phyloP scores from a whole-genome alignment of 2,797 vertebrate species.

The Amblyopsis hoosieri region DNA sequence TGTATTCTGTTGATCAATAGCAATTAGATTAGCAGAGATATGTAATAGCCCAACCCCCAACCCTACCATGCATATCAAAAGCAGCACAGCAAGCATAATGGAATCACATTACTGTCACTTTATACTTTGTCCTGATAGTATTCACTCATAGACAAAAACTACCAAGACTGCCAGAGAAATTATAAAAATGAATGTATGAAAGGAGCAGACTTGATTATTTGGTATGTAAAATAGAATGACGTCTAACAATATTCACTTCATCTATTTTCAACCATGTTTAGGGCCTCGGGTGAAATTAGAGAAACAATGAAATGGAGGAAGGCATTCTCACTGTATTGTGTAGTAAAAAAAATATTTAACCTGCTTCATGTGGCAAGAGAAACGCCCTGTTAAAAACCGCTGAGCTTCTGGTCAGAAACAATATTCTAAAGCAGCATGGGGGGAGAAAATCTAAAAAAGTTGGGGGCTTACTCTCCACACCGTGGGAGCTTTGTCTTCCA shows the following conservation, averaged over 20 bases:
- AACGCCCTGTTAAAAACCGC: constrained; percentile 19
- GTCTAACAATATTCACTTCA: constrained; percentile 13
- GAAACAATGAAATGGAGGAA: constrained; percentile 58
- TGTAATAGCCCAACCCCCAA: constrained; percentile 12
- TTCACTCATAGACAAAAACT: constrained; percentile 41
- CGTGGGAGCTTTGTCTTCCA: constrained; percentile 74
- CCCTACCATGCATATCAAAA: constrained; percentile 27
- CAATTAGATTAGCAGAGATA: constrained; percentile 51
- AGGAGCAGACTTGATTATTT: constrained; percentile 26
- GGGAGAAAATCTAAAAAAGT: constrained; percentile 55
- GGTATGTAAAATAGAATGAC: constrained; percentile 31
- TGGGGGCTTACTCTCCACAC: constrained; percentile 46
- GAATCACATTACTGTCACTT: constrained; percentile 48
- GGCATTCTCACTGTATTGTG: constrained; percentile 28
- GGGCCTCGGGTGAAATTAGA: constrained; percentile 47
- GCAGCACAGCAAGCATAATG: constrained; percentile 43
- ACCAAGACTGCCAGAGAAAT: constrained; percentile 4
- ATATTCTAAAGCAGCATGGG: constrained; percentile 59
- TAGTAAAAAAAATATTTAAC: constrained; percentile 36
- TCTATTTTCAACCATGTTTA: constrained; percentile 45
- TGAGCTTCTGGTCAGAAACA: constrained; percentile 48
- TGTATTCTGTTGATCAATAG: constrained; percentile 61
- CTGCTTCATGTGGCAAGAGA: constrained; percentile 40
- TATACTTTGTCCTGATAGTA: constrained; percentile 39
- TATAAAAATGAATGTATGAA: constrained; percentile 29